Evolutionary conservation across 1,140 invertebrate species (phyloP).

Genomic region (Teleogryllus occipitalis): DNA sequence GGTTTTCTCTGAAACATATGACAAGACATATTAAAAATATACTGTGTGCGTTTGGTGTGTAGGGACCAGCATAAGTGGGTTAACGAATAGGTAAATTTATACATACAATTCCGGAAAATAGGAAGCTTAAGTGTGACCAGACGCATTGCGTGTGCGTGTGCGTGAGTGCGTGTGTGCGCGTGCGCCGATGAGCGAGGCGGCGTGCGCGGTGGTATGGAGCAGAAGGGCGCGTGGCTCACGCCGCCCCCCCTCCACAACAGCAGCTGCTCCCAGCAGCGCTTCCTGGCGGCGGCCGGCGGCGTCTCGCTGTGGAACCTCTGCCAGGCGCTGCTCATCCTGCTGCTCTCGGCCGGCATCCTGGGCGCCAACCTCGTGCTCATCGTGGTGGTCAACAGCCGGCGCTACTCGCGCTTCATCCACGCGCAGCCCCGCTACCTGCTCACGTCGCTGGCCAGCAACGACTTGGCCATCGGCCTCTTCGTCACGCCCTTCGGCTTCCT

Average conservation of each 20-base stretch:
- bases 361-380: constrained; percentile 70
- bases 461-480: constrained; percentile 73
- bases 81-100: no score
- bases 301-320: constrained; percentile 55
- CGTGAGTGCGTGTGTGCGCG: no score
- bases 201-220: background rate
- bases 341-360: constrained; percentile 64
- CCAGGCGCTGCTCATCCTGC: constrained; percentile 63
- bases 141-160: no score
- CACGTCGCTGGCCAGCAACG: constrained; percentile 73
- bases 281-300: constrained; percentile 48
- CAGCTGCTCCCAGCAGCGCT: constrained; percentile 61
- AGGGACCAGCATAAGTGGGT: no score
- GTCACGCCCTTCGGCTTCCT: constrained; percentile 57
- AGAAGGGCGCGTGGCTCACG: constrained; percentile 37
- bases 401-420: constrained; percentile 75
- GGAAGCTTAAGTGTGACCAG: no score
- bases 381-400: constrained; percentile 70
- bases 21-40: no score
- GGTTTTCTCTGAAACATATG: no score
- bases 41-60: no score
- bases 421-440: constrained; percentile 73
- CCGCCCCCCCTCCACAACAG: constrained; percentile 69
- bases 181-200: no score
- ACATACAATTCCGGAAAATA: no score